Conservation (phyloP, 2,113 vertebrate species). For the Anhinga anhinga region DNA sequence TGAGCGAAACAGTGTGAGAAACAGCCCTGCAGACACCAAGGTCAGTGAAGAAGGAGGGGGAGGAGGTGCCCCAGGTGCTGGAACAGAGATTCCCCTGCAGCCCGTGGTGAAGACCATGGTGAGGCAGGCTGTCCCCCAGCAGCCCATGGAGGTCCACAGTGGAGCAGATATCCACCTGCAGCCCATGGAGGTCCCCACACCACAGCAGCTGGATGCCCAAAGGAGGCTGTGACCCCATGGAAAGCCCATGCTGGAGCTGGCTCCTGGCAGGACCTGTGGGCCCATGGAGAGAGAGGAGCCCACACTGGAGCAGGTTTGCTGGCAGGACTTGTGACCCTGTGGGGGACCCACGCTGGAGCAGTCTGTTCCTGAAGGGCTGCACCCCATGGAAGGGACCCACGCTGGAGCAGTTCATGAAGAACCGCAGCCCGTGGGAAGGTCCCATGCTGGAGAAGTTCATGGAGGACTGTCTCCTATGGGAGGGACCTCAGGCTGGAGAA, state of each 20-base stretch:
- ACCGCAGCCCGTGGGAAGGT: not conserved
- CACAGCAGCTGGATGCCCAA: rapidly evolving
- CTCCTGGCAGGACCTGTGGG: not conserved
- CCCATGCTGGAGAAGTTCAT: rapidly evolving
- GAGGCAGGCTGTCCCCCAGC: not conserved
- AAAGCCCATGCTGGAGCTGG: rapidly evolving
- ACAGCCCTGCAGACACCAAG: not conserved
- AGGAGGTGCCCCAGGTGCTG: rapidly evolving
- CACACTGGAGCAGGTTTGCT: rapidly evolving
- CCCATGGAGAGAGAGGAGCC: rapidly evolving
- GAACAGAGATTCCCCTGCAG: not conserved
- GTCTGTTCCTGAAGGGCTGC: not conserved
- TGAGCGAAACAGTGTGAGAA: not conserved
- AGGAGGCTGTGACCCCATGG: not conserved
- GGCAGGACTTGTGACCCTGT: rapidly evolving
- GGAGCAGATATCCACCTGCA: not conserved
- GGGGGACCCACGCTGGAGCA: too few relatives aligned
- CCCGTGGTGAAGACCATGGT: rapidly evolving
- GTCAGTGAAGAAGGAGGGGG: not conserved
- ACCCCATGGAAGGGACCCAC: rapidly evolving
- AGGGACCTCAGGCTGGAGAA: rapidly evolving
- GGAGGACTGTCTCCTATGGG: not conserved
- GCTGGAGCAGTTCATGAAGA: not conserved
- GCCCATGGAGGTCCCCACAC: rapidly evolving
- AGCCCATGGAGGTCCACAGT: rapidly evolving